Evolutionary conservation across 1,140 invertebrate species (phyloP).

Genomic region (Drosophila rhopaloa): DNA sequence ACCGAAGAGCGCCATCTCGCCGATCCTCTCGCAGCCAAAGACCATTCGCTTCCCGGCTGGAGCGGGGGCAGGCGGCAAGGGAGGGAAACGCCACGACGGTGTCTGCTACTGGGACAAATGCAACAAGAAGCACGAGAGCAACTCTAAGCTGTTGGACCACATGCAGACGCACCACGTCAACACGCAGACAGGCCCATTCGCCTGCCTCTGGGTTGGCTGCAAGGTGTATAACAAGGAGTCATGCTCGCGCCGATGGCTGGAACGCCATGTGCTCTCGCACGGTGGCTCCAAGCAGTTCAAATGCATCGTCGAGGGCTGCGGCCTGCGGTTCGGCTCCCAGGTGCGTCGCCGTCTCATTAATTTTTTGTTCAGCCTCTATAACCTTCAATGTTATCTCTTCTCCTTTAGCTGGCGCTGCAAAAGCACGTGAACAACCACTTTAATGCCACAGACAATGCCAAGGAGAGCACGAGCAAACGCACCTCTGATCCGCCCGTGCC

Average conservation of each 20-base stretch:
- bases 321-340: conserved; percentile 95
- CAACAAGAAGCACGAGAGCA: conserved; percentile 90
- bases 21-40: conserved; percentile 91
- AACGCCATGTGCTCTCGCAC: conserved; percentile 95
- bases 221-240: conserved; percentile 97
- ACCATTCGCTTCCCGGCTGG: conserved; percentile 90
- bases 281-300: conserved; percentile 97
- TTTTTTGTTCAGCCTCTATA: neutral
- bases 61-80: conserved; percentile 75
- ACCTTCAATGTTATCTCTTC: conserved; percentile 11
- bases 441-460: conserved; percentile 87
- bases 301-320: conserved; percentile 97
- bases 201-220: conserved; percentile 96
- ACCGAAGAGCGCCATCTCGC: conserved; percentile 86
- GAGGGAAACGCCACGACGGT: conserved; percentile 85
- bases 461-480: conserved; percentile 87
- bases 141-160: conserved; percentile 93
- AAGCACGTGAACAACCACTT: conserved; percentile 98
- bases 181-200: conserved; percentile 92
- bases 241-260: conserved; percentile 95
- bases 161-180: conserved; percentile 95
- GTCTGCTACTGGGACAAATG: conserved; percentile 95
- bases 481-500: conserved; percentile 87
- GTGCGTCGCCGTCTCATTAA: conserved; percentile 85
- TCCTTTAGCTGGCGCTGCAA: conserved; percentile 91